Evolutionary conservation across 2,888 invertebrate genomes (phyloP).

Genomic region (Piscicola geometra): DNA sequence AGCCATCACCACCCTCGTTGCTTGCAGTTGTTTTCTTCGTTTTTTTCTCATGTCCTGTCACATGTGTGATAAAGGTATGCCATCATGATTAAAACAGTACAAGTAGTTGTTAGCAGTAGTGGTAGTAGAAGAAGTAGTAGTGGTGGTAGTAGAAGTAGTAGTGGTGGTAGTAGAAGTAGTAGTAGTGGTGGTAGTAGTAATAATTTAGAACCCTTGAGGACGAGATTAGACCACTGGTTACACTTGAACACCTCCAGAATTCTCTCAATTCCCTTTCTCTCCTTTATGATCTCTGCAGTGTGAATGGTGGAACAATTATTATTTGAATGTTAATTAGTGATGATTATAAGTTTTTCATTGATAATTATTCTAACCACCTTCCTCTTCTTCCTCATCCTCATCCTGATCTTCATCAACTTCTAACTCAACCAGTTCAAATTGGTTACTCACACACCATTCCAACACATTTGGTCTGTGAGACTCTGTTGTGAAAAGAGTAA

Average conservation of each 20-base stretch:
- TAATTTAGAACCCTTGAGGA: constrained; percentile 60
- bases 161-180: no score
- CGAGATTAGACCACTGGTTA: constrained; percentile 69
- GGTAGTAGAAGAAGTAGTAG: no score
- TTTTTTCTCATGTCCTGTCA: no score
- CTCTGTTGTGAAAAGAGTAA: no score
- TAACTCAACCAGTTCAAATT: constrained; percentile 69
- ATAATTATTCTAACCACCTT: neutral
- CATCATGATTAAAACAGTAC: no score
- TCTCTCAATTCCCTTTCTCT: constrained; percentile 65
- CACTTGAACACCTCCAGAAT: constrained; percentile 68
- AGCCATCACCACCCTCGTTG: no score
- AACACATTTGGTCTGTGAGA: constrained; percentile 46
- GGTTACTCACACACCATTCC: constrained; percentile 66
- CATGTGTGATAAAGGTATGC: no score
- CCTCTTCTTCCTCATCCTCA: constrained; percentile 57
- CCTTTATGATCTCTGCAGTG: constrained; percentile 60
- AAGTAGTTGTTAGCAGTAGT: no score
- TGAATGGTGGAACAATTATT: constrained; percentile 12
- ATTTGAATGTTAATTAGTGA: neutral
- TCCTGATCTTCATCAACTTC: constrained; percentile 57
- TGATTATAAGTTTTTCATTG: neutral
- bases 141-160: no score
- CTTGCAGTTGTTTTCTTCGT: no score
- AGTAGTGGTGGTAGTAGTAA: neutral